Evolutionary conservation across 1,140 invertebrate genomes (phyloP), one percentile per base, ranked within the genome.

Genomic region (Nomia melanderi): DNA sequence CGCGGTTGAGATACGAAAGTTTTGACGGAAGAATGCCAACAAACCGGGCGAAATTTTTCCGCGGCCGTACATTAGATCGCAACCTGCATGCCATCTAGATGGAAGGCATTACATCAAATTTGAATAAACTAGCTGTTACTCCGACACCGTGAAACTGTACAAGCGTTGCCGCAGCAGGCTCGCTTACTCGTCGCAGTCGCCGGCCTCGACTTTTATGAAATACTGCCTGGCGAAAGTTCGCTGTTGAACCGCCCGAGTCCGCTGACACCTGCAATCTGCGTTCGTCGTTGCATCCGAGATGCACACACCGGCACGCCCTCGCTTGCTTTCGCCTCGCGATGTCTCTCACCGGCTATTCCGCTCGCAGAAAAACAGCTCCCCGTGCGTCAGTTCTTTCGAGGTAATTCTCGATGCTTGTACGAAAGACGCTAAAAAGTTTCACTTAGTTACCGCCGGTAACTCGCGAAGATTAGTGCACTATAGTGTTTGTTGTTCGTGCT

Each of bases 261-360:
- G 71, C 81, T 86, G 84, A 86, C 85, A 86, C 78, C 81, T 83
- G 84, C 84, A 86, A 86, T 86, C 81, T 86, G 81, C 81, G 72
- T 82, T 78, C 62, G 70, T 71, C 65, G 79, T 54, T 64, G 59
- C 67, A 85, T 85, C 79, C 65, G 77, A 85, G 84, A 85, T 74
- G 77, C 69, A 79, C 59, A 69, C 41, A 4, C 66, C 29, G 29
- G 31, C 50, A 59, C 67, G 41, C 54, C 70, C 64, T 31, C 76
- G 79, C 78, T 84, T 84, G 78, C 73, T 39, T 17, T n/a, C 36
- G 65, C 33, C 27, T 44, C 62, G 14, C 36, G 47, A 65, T 39
- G 17, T 31, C 62, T 65, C 31, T 29, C 44, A 27, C 36, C 36
- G 8, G 31, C n/a, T 25, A 36, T 14, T 39, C n/a, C 25, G 44